Evolutionary conservation across 1,140 invertebrate species (phyloP).

Genomic region (Leptinotarsa lineolata): DNA sequence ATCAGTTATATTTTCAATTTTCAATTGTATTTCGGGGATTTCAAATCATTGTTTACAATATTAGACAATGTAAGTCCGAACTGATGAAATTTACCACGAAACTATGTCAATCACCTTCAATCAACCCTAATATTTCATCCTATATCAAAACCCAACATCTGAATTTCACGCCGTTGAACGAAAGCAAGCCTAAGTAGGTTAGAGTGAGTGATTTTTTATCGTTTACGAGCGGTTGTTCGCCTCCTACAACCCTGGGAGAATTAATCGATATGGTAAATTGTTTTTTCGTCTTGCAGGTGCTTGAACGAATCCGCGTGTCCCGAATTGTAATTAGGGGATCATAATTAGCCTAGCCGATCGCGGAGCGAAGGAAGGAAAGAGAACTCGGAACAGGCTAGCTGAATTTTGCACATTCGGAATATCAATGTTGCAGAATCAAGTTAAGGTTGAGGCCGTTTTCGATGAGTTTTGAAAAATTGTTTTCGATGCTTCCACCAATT

Average conservation of each 20-base stretch:
- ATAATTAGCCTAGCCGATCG: not conserved
- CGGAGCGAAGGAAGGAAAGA: not conserved
- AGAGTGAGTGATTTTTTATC: not conserved
- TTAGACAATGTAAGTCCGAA: too few species aligned
- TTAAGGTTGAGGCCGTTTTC: too few species aligned
- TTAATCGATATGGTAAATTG: conserved; percentile 5
- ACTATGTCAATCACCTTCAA: too few species aligned
- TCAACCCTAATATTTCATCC: too few species aligned
- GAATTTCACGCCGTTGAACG: conserved; percentile 2
- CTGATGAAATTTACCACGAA: too few species aligned
- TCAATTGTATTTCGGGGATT: too few species aligned
- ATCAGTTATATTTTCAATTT: too few species aligned
- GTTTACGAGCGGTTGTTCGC: not conserved
- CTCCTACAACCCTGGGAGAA: not conserved
- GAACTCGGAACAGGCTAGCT: not conserved
- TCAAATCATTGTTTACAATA: too few species aligned
- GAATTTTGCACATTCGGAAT: too few species aligned
- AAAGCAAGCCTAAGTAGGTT: not conserved
- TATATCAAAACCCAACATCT: not conserved
- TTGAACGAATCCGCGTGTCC: not conserved
- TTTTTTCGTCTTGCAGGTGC: not conserved
- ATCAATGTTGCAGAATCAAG: too few species aligned
- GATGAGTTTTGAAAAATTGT: too few species aligned
- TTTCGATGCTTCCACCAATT: too few species aligned
- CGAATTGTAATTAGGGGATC: not conserved